Percentiles rank a stretch among this genome's conserved stretches.
phyloP scores from a whole-genome alignment of 2,888 invertebrate species.

The Ctenicera cuprea region DNA sequence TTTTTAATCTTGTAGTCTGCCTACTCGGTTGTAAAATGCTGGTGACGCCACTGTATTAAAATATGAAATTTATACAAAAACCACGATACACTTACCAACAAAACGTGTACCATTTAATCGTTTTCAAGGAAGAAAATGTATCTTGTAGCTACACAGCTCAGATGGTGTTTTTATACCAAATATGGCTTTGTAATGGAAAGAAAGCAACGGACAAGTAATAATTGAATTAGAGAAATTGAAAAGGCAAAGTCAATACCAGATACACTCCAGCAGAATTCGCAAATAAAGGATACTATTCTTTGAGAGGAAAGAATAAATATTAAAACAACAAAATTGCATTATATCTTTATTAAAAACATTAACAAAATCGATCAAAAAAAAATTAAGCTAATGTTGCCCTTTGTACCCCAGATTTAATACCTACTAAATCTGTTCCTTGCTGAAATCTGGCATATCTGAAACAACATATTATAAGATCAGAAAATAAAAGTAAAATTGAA shows the following conservation, averaged over 20 bases:
- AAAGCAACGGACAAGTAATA: conserved; percentile 60
- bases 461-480: conserved; percentile 68
- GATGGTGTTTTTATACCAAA: conserved; percentile 54
- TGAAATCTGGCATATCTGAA: conserved; percentile 70
- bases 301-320: neutral
- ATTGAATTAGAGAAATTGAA: conserved; percentile 57
- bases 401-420: conserved; percentile 63
- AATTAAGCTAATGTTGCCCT: conserved; percentile 67
- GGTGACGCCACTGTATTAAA: no score
- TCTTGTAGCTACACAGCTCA: neutral
- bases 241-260: conserved; percentile 50
- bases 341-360: conserved; percentile 12
- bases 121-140: no score
- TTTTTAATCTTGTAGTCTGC: no score
- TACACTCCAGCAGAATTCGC: conserved; percentile 50
- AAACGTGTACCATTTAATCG: no score
- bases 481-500: conserved; percentile 50
- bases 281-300: conserved; percentile 52
- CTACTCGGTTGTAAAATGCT: no score
- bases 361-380: neutral
- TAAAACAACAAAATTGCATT: neutral
- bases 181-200: conserved; percentile 61
- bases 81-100: no score
- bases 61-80: no score
- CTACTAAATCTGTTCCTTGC: conserved; percentile 61